Base-by-base conservation (phyloP, 2,888 invertebrate species). In the Mesorhabditis sp. region DNA sequence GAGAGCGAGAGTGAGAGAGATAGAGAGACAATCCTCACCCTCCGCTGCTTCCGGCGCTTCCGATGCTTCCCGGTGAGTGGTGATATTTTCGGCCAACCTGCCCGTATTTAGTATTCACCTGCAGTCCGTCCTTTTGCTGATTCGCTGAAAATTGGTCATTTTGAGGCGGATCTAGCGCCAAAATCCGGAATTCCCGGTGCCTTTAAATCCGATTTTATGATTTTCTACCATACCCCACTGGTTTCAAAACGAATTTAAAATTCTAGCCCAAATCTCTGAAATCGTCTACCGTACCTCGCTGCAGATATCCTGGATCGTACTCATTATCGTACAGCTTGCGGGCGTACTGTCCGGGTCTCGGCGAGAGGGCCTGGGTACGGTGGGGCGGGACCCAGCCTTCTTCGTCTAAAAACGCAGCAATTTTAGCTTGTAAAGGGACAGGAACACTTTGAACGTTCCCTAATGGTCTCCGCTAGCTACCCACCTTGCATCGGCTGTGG, bases 361-460 rank as follows among this genome's bases (percentile, higher is more conserved):
- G 76, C 45, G 75, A 74, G 28, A 80, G 72, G 7, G 75, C 71
- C 69, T 73, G 80, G n/a, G 80, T 80, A 63, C 80, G 75, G 65
- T 80, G 80, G 50, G 80, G 80, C 4, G 70, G 74, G 4, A 69
- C 61, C 43, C 74, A 71, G 74, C 66, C 43, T n/a, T 63, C 50
- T 2, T 45, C 62, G 28, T 43, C 45, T 63, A 65, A 43, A 58
- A 50, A 50, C 6, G 50, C 13, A 7, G 71, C n/a, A n/a, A n/a
- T n/a, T n/a, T n/a, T n/a, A n/a, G n/a, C n/a, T n/a, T n/a, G n/a
- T n/a, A n/a, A n/a, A n/a, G n/a, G n/a, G n/a, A n/a, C n/a, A n/a
- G n/a, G n/a, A n/a, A n/a, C n/a, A n/a, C n/a, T n/a, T n/a, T n/a
- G n/a, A n/a, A n/a, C n/a, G n/a, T n/a, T n/a, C n/a, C n/a, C n/a